phyloP scores from a whole-genome alignment of 1,140 invertebrate species.

The Dendroctonus valens region DNA sequence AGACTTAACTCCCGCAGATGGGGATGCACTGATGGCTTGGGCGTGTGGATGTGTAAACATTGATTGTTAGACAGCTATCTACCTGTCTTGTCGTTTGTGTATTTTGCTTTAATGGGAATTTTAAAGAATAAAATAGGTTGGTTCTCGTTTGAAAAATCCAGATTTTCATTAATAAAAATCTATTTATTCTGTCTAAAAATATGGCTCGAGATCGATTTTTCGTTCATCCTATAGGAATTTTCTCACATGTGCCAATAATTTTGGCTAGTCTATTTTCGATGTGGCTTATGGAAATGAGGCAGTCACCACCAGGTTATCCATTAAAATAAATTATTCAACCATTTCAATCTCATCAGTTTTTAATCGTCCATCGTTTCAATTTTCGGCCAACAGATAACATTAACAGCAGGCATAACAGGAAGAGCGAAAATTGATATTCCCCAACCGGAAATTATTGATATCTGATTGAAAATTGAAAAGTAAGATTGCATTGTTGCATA shows the following conservation, averaged over 20 bases:
- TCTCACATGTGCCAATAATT: too few relatives aligned
- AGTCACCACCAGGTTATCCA: not conserved
- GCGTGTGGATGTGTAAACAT: constrained; percentile 28
- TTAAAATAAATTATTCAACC: constrained; percentile 2
- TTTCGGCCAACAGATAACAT: not conserved
- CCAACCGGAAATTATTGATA: too few relatives aligned
- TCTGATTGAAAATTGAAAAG: too few relatives aligned
- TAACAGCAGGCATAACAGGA: not conserved
- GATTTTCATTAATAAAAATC: not conserved
- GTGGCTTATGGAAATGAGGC: too few relatives aligned
- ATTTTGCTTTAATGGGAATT: constrained; percentile 23
- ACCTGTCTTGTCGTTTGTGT: constrained; percentile 22
- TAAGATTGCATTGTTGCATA: too few relatives aligned
- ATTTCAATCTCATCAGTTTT: constrained; percentile 1
- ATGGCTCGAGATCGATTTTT: too few relatives aligned
- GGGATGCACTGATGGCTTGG: constrained; percentile 21
- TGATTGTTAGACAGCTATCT: constrained; percentile 22
- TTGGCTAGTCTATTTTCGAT: too few relatives aligned
- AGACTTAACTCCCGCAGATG: constrained; percentile 17
- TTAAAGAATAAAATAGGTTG: constrained; percentile 19
- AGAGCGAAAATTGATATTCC: too few relatives aligned
- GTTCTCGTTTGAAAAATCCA: not conserved
- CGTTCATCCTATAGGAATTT: too few relatives aligned
- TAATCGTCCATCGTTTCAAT: constrained; percentile 1
- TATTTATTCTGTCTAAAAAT: too few relatives aligned